A percentile compares a stretch with the other conserved stretches of the same genome.
Evolutionary conservation across 23 tunicate genomes (phyloP).

Genomic region (Halocynthia aurantium): DNA sequence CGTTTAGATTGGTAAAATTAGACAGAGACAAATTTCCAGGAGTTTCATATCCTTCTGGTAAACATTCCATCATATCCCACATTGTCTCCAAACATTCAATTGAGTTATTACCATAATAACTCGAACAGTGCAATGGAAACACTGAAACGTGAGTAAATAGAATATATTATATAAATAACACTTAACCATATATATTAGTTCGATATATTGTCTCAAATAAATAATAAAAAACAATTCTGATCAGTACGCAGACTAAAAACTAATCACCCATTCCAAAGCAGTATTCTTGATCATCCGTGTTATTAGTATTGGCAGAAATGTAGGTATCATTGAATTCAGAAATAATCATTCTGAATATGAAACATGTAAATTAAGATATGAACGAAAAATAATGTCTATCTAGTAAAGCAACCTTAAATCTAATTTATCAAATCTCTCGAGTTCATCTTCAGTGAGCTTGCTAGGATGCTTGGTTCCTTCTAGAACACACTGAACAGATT

Average conservation of each 20-base stretch:
- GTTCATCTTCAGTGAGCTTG: neutral
- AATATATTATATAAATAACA: no score
- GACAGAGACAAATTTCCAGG: neutral
- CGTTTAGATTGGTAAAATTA: neutral
- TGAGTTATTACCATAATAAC: neutral
- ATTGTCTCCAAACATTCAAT: slow-evolving; percentile 8
- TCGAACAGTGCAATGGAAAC: slow-evolving; percentile 3
- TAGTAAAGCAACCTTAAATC: slow-evolving; percentile 3
- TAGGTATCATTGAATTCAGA: slow-evolving; percentile 17
- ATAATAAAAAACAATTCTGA: no score
- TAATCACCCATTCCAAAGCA: slow-evolving; percentile 20
- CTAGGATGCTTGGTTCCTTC: slow-evolving; percentile 6
- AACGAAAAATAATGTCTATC: no score
- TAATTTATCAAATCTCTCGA: neutral
- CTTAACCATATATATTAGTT: no score
- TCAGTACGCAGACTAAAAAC: no score
- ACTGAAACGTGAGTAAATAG: neutral
- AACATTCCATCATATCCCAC: neutral
- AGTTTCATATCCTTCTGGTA: neutral
- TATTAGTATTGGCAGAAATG: neutral
- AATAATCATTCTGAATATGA: slow-evolving; percentile 5
- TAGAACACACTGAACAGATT: neutral
- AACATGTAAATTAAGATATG: no score
- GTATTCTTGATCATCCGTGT: neutral
- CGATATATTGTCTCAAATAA: no score